Evolutionary conservation across 2,797 vertebrate species (phyloP).

Genomic region (Danio kyathit): DNA sequence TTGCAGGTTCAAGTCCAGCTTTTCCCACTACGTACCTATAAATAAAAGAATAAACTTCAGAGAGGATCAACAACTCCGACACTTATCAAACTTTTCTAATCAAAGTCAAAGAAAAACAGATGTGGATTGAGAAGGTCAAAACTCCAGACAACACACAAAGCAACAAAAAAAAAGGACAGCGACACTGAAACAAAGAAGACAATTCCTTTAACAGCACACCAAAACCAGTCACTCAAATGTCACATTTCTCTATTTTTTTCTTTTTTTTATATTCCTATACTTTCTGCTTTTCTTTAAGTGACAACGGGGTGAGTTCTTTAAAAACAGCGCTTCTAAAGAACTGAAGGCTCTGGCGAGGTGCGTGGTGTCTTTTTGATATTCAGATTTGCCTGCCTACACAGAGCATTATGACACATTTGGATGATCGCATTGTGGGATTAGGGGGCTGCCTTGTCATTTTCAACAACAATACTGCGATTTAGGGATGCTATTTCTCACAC

Average conservation of each 20-base stretch:
- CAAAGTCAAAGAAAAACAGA: conserved; percentile 33
- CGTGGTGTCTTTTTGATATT: conserved; percentile 80
- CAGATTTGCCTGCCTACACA: conserved; percentile 81
- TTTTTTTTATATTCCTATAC: conserved; percentile 19
- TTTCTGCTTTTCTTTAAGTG: conserved; percentile 63
- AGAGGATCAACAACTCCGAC: not conserved
- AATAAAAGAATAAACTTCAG: not conserved
- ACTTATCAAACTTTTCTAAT: conserved; percentile 33
- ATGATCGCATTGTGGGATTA: conserved; percentile 87
- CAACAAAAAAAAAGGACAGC: conserved; percentile 15
- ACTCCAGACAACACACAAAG: conserved; percentile 51
- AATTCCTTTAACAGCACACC: conserved; percentile 59
- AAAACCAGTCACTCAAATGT: conserved; percentile 67
- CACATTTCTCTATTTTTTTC: conserved; percentile 49
- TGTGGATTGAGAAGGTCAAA: conserved; percentile 38
- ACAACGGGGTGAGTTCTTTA: conserved; percentile 71
- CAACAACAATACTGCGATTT: conserved; percentile 86
- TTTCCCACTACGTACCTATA: not conserved
- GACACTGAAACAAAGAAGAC: conserved; percentile 52
- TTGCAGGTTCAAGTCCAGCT: not conserved
- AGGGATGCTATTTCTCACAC: conserved; percentile 84
- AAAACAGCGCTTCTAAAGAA: conserved; percentile 66
- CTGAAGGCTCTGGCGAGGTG: conserved; percentile 74
- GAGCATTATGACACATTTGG: conserved; percentile 85
- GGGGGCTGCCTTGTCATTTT: conserved; percentile 86